Evolutionary conservation across 1,140 invertebrate species (phyloP), one percentile per base, ranked within the genome.

Genomic region (Rhyacophila brunnea): DNA sequence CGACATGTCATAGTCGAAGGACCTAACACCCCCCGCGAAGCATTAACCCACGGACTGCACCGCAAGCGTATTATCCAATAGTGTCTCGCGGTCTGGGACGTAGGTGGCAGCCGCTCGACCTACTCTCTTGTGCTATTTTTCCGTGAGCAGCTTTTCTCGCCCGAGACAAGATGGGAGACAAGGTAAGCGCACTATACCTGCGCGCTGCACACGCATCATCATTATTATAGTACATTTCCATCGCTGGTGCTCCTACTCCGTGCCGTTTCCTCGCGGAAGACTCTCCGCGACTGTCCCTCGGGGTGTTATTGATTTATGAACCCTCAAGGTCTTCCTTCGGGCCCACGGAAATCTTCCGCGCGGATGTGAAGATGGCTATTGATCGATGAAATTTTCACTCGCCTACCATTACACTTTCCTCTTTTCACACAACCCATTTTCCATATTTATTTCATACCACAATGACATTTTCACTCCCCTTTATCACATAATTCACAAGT

Each of bases 41-140:
- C 42, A 46, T n/a, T n/a, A n/a, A n/a, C n/a, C n/a, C 74, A 70
- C 73, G 70, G 72, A 68, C 68, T 69, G 65, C 70, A 62, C 74
- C 69, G 72, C 70, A 75, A 76, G 74, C 71, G 74, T 58, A 74
- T 72, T 67, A 70, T 70, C 70, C 69, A 73, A 77, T 68, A 35
- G 42, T 46, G 14, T 28, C n/a, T n/a, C 43, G 52, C 46, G 52
- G 19, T 68, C 74, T 74, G 72, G 74, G 73, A 74, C 74, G 76
- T 72, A 65, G 70, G 68, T 68, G 58, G 72, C 73, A 75, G 72
- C 68, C 70, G 74, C 72, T 71, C 72, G 67, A 74, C 67, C 68
- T 69, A 68, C 23, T 68, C 74, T n/a, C n/a, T n/a, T 69, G 48
- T 54, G 53, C 74, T 70, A 71, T 72, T 69, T 74, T 73, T 68